A percentile compares a stretch with the other conserved stretches of the same genome.
Conservation (phyloP, 2,113 vertebrate genomes). For the Tupaia chinensis region DNA sequence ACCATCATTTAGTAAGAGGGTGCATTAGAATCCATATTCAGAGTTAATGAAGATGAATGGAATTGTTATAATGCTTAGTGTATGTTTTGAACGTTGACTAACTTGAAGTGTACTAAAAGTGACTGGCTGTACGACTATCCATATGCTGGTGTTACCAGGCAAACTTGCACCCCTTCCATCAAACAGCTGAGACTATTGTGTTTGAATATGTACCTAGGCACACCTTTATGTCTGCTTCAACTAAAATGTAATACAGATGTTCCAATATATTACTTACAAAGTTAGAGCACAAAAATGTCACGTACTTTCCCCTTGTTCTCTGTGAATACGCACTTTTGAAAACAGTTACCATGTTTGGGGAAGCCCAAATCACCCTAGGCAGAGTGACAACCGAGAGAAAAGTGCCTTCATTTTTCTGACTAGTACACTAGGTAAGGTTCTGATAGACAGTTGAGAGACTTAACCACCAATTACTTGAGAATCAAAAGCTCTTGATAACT, state of each 20-base stretch:
- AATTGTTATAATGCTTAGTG: not conserved
- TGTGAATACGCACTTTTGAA: not conserved
- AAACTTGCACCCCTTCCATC: not conserved
- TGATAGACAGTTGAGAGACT: not conserved
- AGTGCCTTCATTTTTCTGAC: not conserved
- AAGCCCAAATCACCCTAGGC: not conserved
- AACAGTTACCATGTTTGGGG: not conserved
- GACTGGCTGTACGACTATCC: not conserved
- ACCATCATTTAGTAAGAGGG: not conserved
- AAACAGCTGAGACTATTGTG: not conserved
- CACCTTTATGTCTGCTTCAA: not conserved
- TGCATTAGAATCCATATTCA: not conserved
- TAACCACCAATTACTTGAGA: not conserved
- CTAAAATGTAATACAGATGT: not conserved
- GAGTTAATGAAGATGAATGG: conserved; percentile 15
- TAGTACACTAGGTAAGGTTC: not conserved
- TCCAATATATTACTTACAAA: not conserved
- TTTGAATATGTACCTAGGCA: not conserved
- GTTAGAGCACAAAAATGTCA: not conserved
- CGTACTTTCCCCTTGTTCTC: not conserved
- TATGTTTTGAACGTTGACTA: conserved; percentile 1
- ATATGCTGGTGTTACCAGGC: not conserved
- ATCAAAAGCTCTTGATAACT: not conserved
- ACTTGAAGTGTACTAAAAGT: not conserved
- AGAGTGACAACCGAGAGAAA: not conserved